Evolutionary conservation across 2,888 invertebrate genomes (phyloP).

Genomic region (Rhabditoides inermis): DNA sequence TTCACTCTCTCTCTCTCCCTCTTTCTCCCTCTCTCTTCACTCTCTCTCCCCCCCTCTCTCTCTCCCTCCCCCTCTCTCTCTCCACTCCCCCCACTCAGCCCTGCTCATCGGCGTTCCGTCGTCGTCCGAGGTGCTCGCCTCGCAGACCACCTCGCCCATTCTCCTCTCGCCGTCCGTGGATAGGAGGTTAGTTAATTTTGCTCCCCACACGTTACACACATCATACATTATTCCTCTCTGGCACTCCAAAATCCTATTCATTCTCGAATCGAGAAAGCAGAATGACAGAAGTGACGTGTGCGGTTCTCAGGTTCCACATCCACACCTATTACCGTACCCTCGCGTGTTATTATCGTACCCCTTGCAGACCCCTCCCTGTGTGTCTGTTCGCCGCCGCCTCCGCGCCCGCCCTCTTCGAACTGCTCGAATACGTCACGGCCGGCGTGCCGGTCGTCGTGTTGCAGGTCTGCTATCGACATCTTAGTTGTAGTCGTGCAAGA

Average conservation of each 20-base stretch:
- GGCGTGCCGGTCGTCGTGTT: conserved; percentile 44
- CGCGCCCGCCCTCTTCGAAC: conserved; percentile 31
- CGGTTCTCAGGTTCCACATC: not conserved
- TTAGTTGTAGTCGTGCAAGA: not conserved
- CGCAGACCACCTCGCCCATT: conserved; percentile 25
- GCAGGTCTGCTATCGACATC: conserved; percentile 17
- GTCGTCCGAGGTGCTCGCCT: conserved; percentile 6
- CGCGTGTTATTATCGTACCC: not conserved
- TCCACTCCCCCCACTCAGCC: too few relatives aligned
- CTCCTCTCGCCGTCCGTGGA: conserved; percentile 33
- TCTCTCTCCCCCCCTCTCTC: too few relatives aligned
- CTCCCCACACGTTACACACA: conserved; percentile 14
- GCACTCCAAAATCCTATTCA: not conserved
- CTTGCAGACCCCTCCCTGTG: not conserved
- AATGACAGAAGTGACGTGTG: not conserved
- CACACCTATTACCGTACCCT: not conserved
- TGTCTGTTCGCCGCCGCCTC: conserved; percentile 35
- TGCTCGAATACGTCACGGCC: conserved; percentile 35
- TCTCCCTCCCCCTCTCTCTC: too few relatives aligned
- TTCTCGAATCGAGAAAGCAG: not conserved
- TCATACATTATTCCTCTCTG: not conserved
- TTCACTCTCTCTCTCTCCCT: too few relatives aligned
- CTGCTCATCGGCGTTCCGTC: conserved; percentile 45
- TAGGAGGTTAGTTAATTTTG: conserved; percentile 37
- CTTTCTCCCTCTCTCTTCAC: too few relatives aligned